phyloP scores from a whole-genome alignment of 2,113 vertebrate genomes.

The Equus quagga region DNA sequence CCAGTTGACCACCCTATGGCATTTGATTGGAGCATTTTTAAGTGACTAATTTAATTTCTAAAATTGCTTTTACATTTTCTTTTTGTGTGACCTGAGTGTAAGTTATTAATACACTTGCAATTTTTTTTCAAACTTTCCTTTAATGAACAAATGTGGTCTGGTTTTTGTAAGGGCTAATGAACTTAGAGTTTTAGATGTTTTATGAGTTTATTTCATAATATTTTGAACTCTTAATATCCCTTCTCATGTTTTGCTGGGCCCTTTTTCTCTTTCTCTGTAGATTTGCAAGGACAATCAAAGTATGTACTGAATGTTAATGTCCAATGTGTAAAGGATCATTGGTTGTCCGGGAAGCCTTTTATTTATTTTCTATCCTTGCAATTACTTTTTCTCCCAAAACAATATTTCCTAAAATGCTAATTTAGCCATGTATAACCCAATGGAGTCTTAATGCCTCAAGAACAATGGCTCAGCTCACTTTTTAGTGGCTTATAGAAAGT shows the following conservation, averaged over 20 bases:
- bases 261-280: not conserved
- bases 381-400: slow-evolving; percentile 37
- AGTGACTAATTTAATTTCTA: slow-evolving; percentile 68
- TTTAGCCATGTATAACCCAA: not conserved
- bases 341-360: not conserved
- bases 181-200: not conserved
- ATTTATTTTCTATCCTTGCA: slow-evolving; percentile 10
- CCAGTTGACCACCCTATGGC: too few species aligned
- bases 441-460: not conserved
- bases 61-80: slow-evolving; percentile 62
- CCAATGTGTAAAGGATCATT: not conserved
- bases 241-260: not conserved
- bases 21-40: not conserved
- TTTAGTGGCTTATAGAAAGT: not conserved
- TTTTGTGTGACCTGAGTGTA: slow-evolving; percentile 27
- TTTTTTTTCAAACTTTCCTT: not conserved
- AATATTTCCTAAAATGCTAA: slow-evolving; percentile 4
- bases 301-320: not conserved
- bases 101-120: slow-evolving; percentile 56
- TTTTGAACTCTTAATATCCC: not conserved
- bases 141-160: not conserved
- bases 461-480: not conserved
- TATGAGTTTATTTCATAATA: not conserved
- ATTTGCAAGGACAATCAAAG: not conserved
- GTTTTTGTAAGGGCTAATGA: not conserved